A percentile compares a stretch with the other conserved stretches of the same genome.
Evolutionary conservation across 2,888 invertebrate species (phyloP).

Genomic region (Tortricodes alternella): DNA sequence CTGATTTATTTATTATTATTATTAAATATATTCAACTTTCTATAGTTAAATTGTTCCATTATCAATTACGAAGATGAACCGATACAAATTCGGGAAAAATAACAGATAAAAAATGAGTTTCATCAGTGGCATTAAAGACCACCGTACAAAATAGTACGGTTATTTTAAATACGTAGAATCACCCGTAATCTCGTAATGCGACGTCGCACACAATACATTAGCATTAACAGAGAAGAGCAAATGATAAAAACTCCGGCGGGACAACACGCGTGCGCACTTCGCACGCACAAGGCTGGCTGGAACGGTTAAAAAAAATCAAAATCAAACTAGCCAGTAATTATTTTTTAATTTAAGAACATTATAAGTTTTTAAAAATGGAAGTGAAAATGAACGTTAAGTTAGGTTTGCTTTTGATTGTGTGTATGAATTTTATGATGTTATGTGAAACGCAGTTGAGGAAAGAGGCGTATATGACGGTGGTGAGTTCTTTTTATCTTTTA

Average conservation of each 20-base stretch:
- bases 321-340: neutral
- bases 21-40: too few relatives aligned
- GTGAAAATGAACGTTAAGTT: conserved; percentile 31
- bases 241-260: conserved; percentile 41
- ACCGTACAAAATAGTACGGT: neutral
- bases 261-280: conserved; percentile 34
- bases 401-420: conserved; percentile 37
- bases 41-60: neutral
- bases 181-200: conserved; percentile 1
- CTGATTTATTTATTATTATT: too few relatives aligned
- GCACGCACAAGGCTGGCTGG: conserved; percentile 29
- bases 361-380: neutral
- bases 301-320: conserved; percentile 17
- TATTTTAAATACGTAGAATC: neutral
- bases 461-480: conserved; percentile 49
- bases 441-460: conserved; percentile 45
- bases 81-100: too few relatives aligned
- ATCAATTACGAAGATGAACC: neutral
- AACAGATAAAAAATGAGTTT: too few relatives aligned
- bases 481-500: conserved; percentile 40
- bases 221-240: conserved; percentile 24
- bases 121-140: neutral
- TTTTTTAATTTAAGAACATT: neutral
- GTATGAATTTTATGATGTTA: conserved; percentile 34
- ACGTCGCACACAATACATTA: conserved; percentile 24